Evolutionary conservation across 1,140 invertebrate species (phyloP).

Genomic region (Semibalanus balanoides): DNA sequence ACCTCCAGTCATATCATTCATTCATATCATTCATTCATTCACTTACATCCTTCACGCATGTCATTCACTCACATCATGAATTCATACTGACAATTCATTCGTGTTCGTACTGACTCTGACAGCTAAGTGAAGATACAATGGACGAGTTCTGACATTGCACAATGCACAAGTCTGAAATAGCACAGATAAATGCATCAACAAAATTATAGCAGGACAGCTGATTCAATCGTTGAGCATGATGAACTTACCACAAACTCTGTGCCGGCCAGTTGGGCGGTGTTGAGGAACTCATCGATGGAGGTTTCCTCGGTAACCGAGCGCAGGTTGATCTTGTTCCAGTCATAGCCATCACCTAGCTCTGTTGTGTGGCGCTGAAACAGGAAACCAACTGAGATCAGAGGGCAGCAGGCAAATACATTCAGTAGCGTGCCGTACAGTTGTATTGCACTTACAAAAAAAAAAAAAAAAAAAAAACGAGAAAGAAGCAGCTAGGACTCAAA

Average conservation of each 20-base stretch:
- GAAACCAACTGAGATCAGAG: slow-evolving; percentile 14
- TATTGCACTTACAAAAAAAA: not conserved
- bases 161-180: no score
- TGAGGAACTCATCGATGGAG: slow-evolving; percentile 87
- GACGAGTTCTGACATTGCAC: not conserved
- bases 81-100: no score
- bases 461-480: no score
- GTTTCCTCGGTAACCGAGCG: slow-evolving; percentile 91
- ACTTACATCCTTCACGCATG: no score
- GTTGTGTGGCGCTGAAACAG: slow-evolving; percentile 61
- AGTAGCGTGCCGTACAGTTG: not conserved
- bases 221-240: no score
- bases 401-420: not conserved
- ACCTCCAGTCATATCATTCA: no score
- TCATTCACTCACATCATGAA: no score
- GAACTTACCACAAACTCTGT: slow-evolving; percentile 59
- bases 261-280: slow-evolving; percentile 81
- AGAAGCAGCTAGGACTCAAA: no score
- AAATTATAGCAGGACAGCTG: no score
- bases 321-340: slow-evolving; percentile 75
- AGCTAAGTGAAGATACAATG: not conserved
- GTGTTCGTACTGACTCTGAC: not conserved
- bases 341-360: slow-evolving; percentile 74
- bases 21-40: no score
- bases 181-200: no score